Evolutionary conservation across 1,140 invertebrate species (phyloP), one percentile per base, ranked within the genome.

Genomic region (Drosophila setifemur): DNA sequence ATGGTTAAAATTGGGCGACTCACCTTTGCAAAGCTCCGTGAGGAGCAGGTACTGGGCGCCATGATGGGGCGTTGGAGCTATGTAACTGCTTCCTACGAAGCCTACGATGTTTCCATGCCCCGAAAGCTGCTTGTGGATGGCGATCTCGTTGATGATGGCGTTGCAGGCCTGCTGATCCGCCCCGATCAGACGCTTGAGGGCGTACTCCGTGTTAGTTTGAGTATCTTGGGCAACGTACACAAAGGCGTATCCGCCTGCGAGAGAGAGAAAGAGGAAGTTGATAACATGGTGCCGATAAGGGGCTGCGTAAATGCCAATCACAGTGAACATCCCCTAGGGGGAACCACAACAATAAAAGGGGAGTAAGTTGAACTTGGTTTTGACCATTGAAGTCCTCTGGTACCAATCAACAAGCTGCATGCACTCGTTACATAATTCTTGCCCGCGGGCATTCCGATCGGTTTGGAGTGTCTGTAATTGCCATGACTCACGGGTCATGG

Each of bases 211-310:
- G 53, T 96, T 96, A 68, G 93, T 94, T 53, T 94, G 93, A 52
- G 95, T 90, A 93, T 98, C 97, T 93, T 98, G 96, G 70, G 96
- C 97, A 63, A 97, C 95, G 93, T 96, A 98, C 43, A 98, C 97
- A 92, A 97, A 95, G 42, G 96, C 97, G 94, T 96, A 98, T 75
- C 97, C 97, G 93, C 97, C 97, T 98, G 73, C 92, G 94, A 91
- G 81, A 66, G 70, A 57, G 53, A 54, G 43, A 21, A 23, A 63
- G 14, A 31, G 52, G 19, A 70, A 33, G 28, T 42, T 70, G 87
- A 71, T 86, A 74, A 81, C 57, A 42, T 25, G 5, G 9, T 11
- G 48, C 40, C 52, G 79, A 83, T 83, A 83, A 79, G 52, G 12
- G 25, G 1, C n/a, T 31, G 23, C 1, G n/a, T 18, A 43, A 37